Evolutionary conservation across 1,140 invertebrate genomes (phyloP).

Genomic region (Cotesia typhae): DNA sequence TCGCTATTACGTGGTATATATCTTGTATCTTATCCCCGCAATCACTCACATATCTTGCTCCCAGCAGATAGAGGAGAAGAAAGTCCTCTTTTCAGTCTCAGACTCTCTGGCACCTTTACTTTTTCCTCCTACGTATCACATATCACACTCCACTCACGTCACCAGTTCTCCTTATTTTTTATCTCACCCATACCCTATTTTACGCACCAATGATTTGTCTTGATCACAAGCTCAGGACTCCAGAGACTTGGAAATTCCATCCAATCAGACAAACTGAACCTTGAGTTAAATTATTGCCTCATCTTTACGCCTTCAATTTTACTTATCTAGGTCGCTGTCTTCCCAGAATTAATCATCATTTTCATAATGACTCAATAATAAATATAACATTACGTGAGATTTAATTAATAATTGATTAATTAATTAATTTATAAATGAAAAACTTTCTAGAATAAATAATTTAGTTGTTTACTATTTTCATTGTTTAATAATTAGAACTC

Average conservation of each 20-base stretch:
- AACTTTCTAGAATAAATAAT: too few relatives aligned
- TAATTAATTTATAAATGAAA: too few relatives aligned
- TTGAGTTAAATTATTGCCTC: neutral
- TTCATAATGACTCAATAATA: too few relatives aligned
- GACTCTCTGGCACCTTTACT: neutral
- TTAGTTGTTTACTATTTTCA: too few relatives aligned
- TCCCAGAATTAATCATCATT: too few relatives aligned
- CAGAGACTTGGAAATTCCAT: neutral
- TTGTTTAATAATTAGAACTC: too few relatives aligned
- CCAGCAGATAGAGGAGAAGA: too few relatives aligned
- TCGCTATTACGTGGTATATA: neutral
- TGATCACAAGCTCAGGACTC: neutral
- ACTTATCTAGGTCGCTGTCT: too few relatives aligned
- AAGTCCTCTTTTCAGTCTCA: neutral
- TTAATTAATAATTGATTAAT: too few relatives aligned
- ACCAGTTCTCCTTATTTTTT: neutral
- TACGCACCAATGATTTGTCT: conserved; percentile 3
- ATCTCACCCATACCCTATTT: neutral
- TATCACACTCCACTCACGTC: neutral
- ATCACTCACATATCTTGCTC: too few relatives aligned
- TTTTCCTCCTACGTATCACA: neutral
- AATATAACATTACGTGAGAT: too few relatives aligned
- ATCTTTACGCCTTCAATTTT: neutral
- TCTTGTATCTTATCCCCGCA: too few relatives aligned
- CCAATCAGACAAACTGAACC: neutral